These are phyloP conservation scores for Phoeniculus purpureus DNA, from an alignment of 2,797 vertebrate species.

Conservation along the genomic window DNA sequence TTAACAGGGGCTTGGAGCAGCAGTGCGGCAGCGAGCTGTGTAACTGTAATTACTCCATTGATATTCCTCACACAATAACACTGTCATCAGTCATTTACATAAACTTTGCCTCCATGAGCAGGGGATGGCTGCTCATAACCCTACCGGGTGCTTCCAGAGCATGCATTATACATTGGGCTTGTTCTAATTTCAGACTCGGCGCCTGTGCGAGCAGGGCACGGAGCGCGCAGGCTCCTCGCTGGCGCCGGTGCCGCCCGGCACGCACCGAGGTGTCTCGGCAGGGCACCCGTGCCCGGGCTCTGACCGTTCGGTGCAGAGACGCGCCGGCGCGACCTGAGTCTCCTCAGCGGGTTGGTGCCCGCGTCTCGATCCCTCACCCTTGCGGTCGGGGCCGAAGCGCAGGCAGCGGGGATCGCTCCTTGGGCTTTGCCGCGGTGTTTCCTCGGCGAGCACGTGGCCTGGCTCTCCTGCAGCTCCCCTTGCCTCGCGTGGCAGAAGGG, in stretches of 20 bases:
- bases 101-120: slow-evolving; percentile 84
- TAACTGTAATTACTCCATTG: slow-evolving; percentile 99
- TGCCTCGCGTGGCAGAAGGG: background rate
- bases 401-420: background rate
- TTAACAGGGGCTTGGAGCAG: slow-evolving; percentile 90
- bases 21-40: slow-evolving; percentile 87
- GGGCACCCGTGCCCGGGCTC: background rate
- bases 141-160: slow-evolving; percentile 84
- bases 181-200: slow-evolving; percentile 67
- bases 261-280: background rate
- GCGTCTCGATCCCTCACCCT: background rate
- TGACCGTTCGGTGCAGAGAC: background rate
- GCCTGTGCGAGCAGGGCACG: slow-evolving; percentile 64
- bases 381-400: accelerated
- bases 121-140: slow-evolving; percentile 89
- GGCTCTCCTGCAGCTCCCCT: background rate
- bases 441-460: background rate
- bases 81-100: slow-evolving; percentile 99
- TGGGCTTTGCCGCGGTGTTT: background rate
- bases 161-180: slow-evolving; percentile 81
- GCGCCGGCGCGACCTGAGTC: background rate
- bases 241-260: background rate
- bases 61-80: slow-evolving; percentile 99
- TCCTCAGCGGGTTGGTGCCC: background rate
- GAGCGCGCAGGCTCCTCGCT: background rate